A percentile compares a stretch with the other conserved stretches of the same genome.
phyloP scores from a whole-genome alignment of 2,797 vertebrate genomes.

The Helarctos malayanus region DNA sequence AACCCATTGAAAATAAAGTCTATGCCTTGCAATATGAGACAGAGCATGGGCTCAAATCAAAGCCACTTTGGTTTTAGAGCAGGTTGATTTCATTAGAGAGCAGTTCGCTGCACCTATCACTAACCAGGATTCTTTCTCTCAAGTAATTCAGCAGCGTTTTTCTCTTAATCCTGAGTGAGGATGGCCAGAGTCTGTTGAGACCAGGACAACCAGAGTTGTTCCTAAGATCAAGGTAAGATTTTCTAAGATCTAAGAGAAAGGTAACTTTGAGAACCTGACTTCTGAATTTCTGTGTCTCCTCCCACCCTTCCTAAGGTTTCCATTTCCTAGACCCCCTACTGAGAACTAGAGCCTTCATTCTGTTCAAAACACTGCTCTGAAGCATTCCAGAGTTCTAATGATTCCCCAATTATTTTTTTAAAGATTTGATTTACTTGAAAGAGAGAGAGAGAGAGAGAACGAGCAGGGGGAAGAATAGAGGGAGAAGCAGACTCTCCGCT shows the following conservation, averaged over 20 bases:
- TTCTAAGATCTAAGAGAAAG: neutral
- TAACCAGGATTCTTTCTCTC: neutral
- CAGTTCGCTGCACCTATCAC: neutral
- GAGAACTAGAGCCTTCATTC: neutral
- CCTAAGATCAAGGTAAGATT: neutral
- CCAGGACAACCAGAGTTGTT: neutral
- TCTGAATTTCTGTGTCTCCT: neutral
- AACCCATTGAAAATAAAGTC: neutral
- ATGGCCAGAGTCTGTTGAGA: neutral
- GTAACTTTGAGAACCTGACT: neutral
- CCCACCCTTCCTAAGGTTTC: neutral
- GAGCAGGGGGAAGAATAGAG: neutral
- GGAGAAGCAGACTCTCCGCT: neutral
- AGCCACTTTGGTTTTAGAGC: neutral
- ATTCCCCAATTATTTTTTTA: slow-evolving; percentile 35
- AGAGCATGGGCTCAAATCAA: neutral
- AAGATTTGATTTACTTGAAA: neutral
- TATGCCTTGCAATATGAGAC: neutral
- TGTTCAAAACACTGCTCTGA: slow-evolving; percentile 8
- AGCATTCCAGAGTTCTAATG: slow-evolving; percentile 51
- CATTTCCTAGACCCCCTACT: neutral
- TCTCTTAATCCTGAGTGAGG: neutral
- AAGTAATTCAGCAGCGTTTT: neutral
- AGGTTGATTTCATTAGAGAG: neutral
- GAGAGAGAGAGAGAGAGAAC: neutral